Percentiles rank a stretch among this genome's conserved stretches.
phyloP scores from a whole-genome alignment of 2,113 vertebrate species.

The Brienomyrus longianalis region DNA sequence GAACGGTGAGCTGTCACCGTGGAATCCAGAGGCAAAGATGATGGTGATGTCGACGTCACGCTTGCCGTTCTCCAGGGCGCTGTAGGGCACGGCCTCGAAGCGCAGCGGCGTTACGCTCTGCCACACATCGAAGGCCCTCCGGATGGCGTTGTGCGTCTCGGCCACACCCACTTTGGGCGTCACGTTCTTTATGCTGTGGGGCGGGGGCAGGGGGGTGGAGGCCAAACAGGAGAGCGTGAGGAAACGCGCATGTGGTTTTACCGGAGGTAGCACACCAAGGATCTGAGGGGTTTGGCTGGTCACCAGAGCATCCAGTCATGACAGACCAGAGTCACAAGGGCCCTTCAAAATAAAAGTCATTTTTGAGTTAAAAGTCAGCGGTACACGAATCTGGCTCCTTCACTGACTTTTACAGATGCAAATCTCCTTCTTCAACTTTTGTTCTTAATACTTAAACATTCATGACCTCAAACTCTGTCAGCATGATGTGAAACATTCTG shows the following conservation, averaged over 20 bases:
- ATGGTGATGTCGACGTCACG: constrained; percentile 98
- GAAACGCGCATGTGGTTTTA: neutral
- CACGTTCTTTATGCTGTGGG: constrained; percentile 89
- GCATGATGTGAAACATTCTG: neutral
- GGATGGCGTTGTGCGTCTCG: constrained; percentile 89
- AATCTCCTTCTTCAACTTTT: neutral
- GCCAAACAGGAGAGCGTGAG: constrained; percentile 29
- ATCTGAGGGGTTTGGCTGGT: neutral
- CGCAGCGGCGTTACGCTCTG: constrained; percentile 97
- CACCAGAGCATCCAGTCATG: constrained; percentile 1
- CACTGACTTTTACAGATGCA: neutral
- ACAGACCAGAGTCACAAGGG: neutral
- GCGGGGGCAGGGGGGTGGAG: neutral
- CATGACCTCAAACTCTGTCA: neutral
- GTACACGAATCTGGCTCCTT: neutral
- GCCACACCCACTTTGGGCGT: constrained; percentile 91
- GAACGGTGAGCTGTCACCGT: constrained; percentile 96
- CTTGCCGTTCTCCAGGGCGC: constrained; percentile 88
- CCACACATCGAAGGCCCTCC: constrained; percentile 96
- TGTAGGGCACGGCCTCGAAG: constrained; percentile 95
- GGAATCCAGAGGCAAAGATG: constrained; percentile 98
- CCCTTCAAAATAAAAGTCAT: constrained; percentile 2
- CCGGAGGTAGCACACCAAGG: neutral
- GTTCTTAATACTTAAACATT: neutral
- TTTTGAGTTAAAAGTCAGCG: neutral